Evolutionary conservation across 2,888 invertebrate species (phyloP).

Genomic region (Parochlus steinenii): DNA sequence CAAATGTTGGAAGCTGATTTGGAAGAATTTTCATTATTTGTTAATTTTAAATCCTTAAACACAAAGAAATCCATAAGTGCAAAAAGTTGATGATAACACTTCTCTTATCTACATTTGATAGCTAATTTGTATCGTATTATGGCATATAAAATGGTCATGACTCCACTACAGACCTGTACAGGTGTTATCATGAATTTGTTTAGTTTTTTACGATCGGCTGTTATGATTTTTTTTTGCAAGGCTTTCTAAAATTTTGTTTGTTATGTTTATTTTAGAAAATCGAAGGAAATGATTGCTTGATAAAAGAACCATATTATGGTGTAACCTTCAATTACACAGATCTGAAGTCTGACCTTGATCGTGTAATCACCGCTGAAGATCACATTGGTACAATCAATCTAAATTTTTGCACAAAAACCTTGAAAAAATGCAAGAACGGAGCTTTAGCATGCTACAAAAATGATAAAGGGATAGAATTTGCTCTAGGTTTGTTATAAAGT

Average conservation of each 20-base stretch:
- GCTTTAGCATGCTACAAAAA: constrained; percentile 25
- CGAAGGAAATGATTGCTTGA: constrained; percentile 6
- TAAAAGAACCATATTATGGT: constrained; percentile 25
- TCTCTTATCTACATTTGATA: too few species aligned
- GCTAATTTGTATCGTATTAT: too few species aligned
- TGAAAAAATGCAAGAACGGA: constrained; percentile 21
- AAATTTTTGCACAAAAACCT: constrained; percentile 25
- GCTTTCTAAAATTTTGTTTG: background rate
- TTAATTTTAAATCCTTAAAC: too few species aligned
- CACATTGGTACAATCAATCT: constrained; percentile 17
- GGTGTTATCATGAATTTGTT: background rate
- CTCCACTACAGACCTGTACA: background rate
- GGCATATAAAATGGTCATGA: too few species aligned
- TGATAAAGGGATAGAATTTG: constrained; percentile 20
- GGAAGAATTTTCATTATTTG: too few species aligned
- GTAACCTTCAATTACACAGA: constrained; percentile 24
- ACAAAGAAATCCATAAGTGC: too few species aligned
- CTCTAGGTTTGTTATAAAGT: constrained; percentile 21
- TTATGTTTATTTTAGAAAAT: background rate
- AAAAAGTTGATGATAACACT: too few species aligned
- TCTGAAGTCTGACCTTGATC: constrained; percentile 24
- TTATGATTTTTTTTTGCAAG: background rate
- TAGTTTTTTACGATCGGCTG: background rate
- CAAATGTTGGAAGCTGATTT: too few species aligned
- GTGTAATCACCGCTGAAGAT: constrained; percentile 16